Evolutionary conservation across 2,113 vertebrate genomes (phyloP).

Genomic region (Ranitomeya variabilis): DNA sequence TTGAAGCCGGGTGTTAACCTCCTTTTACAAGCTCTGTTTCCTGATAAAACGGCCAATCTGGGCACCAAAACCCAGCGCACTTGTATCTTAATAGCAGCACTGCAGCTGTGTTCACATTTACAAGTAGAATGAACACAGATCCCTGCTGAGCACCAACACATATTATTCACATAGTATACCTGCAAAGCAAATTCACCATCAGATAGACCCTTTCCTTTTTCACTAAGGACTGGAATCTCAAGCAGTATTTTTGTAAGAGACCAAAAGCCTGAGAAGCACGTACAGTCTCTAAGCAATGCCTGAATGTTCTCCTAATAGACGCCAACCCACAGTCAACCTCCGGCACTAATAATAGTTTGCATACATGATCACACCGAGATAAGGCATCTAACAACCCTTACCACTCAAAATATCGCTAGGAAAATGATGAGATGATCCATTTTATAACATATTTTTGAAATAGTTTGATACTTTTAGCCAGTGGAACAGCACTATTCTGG

Average conservation of each 20-base stretch:
- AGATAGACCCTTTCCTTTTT: conserved; percentile 13
- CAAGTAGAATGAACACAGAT: conserved; percentile 23
- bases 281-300: background rate
- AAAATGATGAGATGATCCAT: background rate
- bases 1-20: conserved; percentile 40
- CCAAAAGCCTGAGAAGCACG: background rate
- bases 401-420: background rate
- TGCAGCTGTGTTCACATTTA: conserved; percentile 52
- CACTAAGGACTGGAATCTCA: background rate
- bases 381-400: background rate
- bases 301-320: background rate
- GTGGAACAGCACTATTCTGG: no score
- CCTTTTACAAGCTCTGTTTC: conserved; percentile 53
- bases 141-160: conserved; percentile 38
- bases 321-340: background rate
- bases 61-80: background rate
- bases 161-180: background rate
- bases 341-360: background rate
- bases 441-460: background rate
- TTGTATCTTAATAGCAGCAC: conserved; percentile 41
- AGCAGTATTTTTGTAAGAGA: background rate
- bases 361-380: background rate
- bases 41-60: conserved; percentile 49
- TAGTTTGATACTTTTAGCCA: no score
- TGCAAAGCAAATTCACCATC: background rate